These are phyloP conservation scores for Proterorhinus semilunaris DNA, from an alignment of 2,113 vertebrate genomes.

Conservation along the genomic window DNA sequence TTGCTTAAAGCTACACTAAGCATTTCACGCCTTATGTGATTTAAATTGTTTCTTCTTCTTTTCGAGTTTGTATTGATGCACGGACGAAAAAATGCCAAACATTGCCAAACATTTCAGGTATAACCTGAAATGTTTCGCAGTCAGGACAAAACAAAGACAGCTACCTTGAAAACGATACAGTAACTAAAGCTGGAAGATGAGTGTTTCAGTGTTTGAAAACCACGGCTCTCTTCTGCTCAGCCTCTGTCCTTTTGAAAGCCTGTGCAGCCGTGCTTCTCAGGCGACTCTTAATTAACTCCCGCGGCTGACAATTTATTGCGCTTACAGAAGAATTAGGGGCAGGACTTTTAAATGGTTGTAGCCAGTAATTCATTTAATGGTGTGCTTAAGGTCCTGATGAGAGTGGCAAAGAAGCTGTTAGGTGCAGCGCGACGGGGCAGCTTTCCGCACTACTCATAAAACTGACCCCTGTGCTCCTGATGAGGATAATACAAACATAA, in stretches of 20 bases:
- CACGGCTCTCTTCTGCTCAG: slow-evolving; percentile 34
- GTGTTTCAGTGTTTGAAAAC: too few relatives aligned
- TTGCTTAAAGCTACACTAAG: too few relatives aligned
- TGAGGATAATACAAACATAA: slow-evolving; percentile 24
- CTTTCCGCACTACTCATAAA: slow-evolving; percentile 25
- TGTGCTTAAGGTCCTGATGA: slow-evolving; percentile 59
- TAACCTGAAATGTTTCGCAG: neutral
- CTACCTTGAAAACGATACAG: too few relatives aligned
- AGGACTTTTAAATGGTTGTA: slow-evolving; percentile 42
- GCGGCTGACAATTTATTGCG: slow-evolving; percentile 16
- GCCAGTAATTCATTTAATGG: slow-evolving; percentile 52
- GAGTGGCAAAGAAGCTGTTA: slow-evolving; percentile 48
- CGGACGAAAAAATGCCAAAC: too few relatives aligned
- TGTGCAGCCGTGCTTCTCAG: slow-evolving; percentile 12
- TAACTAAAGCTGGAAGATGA: too few relatives aligned
- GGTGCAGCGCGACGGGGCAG: slow-evolving; percentile 31
- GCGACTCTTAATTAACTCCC: slow-evolving; percentile 24
- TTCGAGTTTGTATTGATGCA: too few relatives aligned
- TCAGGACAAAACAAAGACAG: neutral
- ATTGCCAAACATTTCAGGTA: too few relatives aligned
- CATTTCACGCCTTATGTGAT: too few relatives aligned
- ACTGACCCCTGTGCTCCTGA: slow-evolving; percentile 43
- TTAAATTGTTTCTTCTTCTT: too few relatives aligned
- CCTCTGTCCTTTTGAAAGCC: slow-evolving; percentile 14
- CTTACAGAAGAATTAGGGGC: slow-evolving; percentile 21